Conservation (phyloP, 2,797 vertebrate genomes). For the Lacerta viridis region DNA sequence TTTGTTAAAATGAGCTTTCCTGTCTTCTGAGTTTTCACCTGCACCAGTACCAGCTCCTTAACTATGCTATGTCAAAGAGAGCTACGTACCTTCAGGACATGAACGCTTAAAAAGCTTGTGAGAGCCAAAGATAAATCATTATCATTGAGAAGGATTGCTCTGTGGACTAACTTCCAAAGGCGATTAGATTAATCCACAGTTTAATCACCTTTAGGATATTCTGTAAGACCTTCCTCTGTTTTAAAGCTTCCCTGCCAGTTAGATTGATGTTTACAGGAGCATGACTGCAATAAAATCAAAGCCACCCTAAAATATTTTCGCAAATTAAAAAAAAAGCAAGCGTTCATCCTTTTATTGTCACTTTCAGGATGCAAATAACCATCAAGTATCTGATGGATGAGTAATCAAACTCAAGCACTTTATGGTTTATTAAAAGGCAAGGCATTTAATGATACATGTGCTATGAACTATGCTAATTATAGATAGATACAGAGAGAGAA, state of each 20-base stretch:
- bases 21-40: not conserved
- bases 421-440: constrained; percentile 25
- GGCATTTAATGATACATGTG: constrained; percentile 16
- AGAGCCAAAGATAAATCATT: constrained; percentile 9
- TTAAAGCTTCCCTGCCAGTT: constrained; percentile 29
- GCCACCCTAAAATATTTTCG: constrained; percentile 1
- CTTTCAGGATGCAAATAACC: constrained; percentile 16
- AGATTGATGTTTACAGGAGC: constrained; percentile 19
- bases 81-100: constrained; percentile 20
- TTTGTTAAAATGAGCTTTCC: not conserved
- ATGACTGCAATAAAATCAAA: constrained; percentile 22
- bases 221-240: constrained; percentile 9
- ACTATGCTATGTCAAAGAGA: not conserved
- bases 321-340: constrained; percentile 3
- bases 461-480: not conserved
- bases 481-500: not conserved
- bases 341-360: not conserved
- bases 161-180: constrained; percentile 43
- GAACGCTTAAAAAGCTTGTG: not conserved
- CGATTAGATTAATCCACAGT: constrained; percentile 35
- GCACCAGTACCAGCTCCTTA: not conserved
- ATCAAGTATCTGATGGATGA: constrained; percentile 5
- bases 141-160: constrained; percentile 19
- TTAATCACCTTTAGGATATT: not conserved
- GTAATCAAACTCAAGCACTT: constrained; percentile 9